A percentile compares a stretch with the other conserved stretches of the same genome.
phyloP scores from a whole-genome alignment of 2,797 vertebrate species.

The Melanotaenia nigrans region DNA sequence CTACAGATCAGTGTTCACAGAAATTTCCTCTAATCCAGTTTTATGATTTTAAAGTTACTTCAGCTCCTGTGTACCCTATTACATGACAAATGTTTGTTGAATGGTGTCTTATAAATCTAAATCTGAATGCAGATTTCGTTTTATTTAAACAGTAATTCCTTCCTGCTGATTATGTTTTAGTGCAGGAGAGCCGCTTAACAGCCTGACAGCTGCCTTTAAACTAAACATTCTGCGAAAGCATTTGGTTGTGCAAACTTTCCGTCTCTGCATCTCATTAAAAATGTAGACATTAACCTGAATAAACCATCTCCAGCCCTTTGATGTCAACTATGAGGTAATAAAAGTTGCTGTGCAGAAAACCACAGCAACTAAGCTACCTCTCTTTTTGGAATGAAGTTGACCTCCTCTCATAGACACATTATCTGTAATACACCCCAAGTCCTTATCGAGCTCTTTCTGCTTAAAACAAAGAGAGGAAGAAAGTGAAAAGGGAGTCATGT shows the following conservation, averaged over 20 bases:
- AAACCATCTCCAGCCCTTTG: not conserved
- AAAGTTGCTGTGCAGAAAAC: not conserved
- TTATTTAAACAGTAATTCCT: too few relatives aligned
- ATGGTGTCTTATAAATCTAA: not conserved
- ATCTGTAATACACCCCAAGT: not conserved
- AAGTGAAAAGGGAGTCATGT: constrained; percentile 22
- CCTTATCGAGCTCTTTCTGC: constrained; percentile 29
- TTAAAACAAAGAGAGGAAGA: constrained; percentile 49
- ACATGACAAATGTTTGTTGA: not conserved
- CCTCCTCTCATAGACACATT: not conserved
- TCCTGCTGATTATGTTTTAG: too few relatives aligned
- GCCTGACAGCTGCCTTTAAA: too few relatives aligned
- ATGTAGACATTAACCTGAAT: too few relatives aligned
- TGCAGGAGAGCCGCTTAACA: too few relatives aligned
- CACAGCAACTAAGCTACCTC: too few relatives aligned
- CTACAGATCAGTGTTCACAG: constrained; percentile 5
- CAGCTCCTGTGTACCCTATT: not conserved
- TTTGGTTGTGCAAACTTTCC: too few relatives aligned
- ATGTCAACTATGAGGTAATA: not conserved
- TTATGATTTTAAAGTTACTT: not conserved
- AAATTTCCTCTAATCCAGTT: not conserved
- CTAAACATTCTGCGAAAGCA: too few relatives aligned
- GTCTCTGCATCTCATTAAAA: too few relatives aligned
- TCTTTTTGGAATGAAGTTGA: not conserved
- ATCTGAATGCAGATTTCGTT: too few relatives aligned